phyloP scores from a whole-genome alignment of 1,140 invertebrate species.

The Trichomalopsis sarcophagae region DNA sequence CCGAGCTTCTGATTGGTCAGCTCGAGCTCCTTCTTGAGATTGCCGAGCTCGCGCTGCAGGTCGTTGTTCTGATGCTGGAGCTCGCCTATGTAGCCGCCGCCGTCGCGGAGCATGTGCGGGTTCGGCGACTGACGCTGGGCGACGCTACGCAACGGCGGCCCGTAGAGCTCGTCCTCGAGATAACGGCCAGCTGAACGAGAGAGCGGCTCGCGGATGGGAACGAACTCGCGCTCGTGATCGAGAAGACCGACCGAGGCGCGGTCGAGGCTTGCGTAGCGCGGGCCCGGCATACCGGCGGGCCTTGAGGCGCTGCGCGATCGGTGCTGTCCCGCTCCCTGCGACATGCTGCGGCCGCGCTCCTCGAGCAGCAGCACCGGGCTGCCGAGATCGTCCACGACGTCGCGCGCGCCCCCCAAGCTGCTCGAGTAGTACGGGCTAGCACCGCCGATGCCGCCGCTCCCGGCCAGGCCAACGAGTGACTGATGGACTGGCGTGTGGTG shows the following conservation, averaged over 20 bases:
- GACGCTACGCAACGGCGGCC: conserved; percentile 73
- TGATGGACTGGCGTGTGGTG: conserved; percentile 65
- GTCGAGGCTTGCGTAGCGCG: conserved; percentile 86
- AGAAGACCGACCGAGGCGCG: conserved; percentile 78
- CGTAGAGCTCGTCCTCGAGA: conserved; percentile 85
- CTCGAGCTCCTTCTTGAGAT: conserved; percentile 96
- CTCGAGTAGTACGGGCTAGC: conserved; percentile 79
- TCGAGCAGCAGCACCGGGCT: conserved; percentile 81
- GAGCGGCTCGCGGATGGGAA: conserved; percentile 86
- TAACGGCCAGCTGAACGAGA: conserved; percentile 80
- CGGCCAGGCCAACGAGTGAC: conserved; percentile 77
- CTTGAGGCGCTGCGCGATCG: conserved; percentile 79
- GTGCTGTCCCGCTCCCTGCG: conserved; percentile 77
- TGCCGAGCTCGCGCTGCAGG: conserved; percentile 95
- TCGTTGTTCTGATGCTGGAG: conserved; percentile 96
- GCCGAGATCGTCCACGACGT: conserved; percentile 84
- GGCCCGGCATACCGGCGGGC: conserved; percentile 75
- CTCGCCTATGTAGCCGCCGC: conserved; percentile 87
- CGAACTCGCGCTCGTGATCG: conserved; percentile 85
- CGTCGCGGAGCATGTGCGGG: conserved; percentile 73
- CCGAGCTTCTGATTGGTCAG: conserved; percentile 98
- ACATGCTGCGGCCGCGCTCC: conserved; percentile 78
- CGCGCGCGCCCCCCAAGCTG: conserved; percentile 81
- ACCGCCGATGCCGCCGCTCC: conserved; percentile 78
- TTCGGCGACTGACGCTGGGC: conserved; percentile 82